Conservation (phyloP, 2,797 vertebrate genomes). For the Agapornis canus region DNA sequence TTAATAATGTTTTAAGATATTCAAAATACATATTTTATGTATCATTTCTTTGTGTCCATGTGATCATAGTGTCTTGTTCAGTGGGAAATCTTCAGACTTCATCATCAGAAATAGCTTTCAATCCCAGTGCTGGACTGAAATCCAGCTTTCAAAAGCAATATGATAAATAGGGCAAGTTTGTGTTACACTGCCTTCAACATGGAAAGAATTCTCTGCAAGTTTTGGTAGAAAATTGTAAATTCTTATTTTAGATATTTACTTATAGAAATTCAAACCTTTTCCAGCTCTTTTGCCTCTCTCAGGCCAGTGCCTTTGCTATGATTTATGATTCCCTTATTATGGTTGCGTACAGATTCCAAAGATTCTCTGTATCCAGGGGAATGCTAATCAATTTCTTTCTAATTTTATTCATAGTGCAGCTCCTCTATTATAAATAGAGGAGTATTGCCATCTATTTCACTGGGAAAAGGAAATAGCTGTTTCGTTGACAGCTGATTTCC, state of each 20-base stretch:
- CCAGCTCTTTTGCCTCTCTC: neutral
- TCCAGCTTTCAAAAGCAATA: neutral
- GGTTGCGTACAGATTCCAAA: neutral
- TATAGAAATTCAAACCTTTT: neutral
- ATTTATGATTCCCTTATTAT: neutral
- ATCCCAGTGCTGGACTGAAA: neutral
- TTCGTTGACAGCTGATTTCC: neutral
- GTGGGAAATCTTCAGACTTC: neutral
- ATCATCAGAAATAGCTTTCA: neutral
- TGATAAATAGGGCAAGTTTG: neutral
- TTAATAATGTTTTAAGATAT: neutral
- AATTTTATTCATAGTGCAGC: neutral
- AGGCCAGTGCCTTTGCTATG: neutral
- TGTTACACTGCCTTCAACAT: neutral
- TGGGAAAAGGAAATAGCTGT: neutral
- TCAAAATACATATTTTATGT: neutral
- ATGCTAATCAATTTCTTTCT: neutral
- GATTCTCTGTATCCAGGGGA: neutral
- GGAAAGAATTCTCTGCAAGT: neutral
- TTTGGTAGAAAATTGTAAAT: neutral
- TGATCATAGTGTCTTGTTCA: neutral
- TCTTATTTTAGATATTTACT: neutral
- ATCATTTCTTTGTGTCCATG: neutral
- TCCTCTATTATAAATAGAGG: neutral
- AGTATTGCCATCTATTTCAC: neutral